Conservation (phyloP, 2,797 vertebrate species). For the Microchirus variegatus region DNA sequence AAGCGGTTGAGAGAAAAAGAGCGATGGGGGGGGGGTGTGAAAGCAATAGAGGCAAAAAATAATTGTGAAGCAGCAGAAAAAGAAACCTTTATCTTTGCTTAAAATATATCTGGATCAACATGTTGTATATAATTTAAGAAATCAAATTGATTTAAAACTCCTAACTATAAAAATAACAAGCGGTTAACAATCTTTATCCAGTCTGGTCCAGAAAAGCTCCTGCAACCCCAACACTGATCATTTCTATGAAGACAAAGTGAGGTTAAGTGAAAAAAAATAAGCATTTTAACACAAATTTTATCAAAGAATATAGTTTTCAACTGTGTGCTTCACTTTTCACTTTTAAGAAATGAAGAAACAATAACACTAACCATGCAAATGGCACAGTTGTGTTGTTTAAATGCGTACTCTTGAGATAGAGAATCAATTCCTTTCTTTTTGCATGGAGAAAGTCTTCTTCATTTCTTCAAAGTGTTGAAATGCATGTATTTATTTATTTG, state of each 20-base stretch:
- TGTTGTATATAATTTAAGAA: neutral
- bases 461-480: constrained; percentile 1
- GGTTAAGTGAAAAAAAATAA: constrained; percentile 17
- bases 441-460: constrained; percentile 2
- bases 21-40: neutral
- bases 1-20: constrained; percentile 12
- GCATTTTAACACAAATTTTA: neutral
- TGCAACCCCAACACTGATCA: constrained; percentile 54
- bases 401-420: neutral
- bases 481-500: neutral
- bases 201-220: constrained; percentile 40
- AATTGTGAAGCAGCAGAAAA: constrained; percentile 38
- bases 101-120: constrained; percentile 7
- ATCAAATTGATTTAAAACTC: no score
- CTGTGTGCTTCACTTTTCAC: constrained; percentile 10
- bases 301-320: constrained; percentile 1
- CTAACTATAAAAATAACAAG: no score
- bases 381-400: no score
- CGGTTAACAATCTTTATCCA: no score
- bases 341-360: constrained; percentile 21
- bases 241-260: constrained; percentile 42
- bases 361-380: constrained; percentile 39
- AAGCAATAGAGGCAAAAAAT: constrained; percentile 39
- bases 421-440: neutral
- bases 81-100: neutral